Base-by-base conservation (phyloP, 2,113 vertebrate genomes). In the Okapia johnstoni region DNA sequence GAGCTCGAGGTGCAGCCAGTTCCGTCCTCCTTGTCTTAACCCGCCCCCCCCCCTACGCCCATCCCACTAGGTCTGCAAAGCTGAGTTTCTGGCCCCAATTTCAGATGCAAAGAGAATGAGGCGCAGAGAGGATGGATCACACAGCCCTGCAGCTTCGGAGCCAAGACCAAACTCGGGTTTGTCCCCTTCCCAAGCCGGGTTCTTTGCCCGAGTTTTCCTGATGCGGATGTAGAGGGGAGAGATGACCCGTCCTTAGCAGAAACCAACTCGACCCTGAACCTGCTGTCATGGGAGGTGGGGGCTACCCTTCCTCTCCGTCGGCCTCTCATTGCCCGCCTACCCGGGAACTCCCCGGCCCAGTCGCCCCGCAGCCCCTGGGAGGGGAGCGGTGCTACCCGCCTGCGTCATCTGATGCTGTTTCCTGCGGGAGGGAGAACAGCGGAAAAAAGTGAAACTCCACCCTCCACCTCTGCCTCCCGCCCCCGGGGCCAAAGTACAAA, bases 321-420 rank as follows among this genome's bases (percentile, higher is more conserved):
- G 48, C 46, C 54, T 73, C 93, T 88, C 50, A 40, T 10, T 12
- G 52, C 85, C 84, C 80, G 84, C 93, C 96, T 50, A 52, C 40
- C 85, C 57, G 43, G 81, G 88, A 95, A 92, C 95, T 93, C 76
- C 93, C 96, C 14, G 14, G 66, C 40, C 52, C 66, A 13, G 93
- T 48, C 40, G n/a, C 76, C 77, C 43, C 36, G 55, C 76, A 96
- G 97, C 91, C 96, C 86, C 96, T 88, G 90, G 81, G 96, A 80
- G 95, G 96, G 97, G 97, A 97, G 93, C 94, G 87, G 93, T 92
- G 87, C 96, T 61, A 77, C 84, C 91, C 60, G 94, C 66, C 55
- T 94, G 97, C 98, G 98, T 98, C 98, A 98, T 98, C 98, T 98
- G 98, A 98, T 98, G 98, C 98, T 97, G 98, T 98, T 98, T 98